Evolutionary conservation across 2,888 invertebrate species (phyloP), one percentile per base, ranked within the genome.

Genomic region (Spodoptera littoralis): DNA sequence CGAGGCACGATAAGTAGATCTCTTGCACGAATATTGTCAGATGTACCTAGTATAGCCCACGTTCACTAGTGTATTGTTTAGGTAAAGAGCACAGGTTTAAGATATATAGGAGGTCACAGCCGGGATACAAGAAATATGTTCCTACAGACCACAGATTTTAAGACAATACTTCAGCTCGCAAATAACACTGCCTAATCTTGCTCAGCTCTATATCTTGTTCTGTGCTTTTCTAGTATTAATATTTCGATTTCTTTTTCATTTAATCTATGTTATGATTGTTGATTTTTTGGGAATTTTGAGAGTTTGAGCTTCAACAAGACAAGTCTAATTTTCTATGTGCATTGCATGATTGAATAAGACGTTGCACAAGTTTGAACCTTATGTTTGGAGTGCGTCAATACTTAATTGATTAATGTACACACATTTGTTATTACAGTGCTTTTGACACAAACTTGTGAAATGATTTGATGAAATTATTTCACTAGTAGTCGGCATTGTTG

Each of bases 101-200:
- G 86, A 87, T 87, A 84, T 82, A 80, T 76, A 84, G 80, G 83
- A 84, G 78, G 82, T 81, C 80, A 80, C 79, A 80, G 72, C 71
- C 83, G 88, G 90, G 88, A 89, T 87, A 84, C 83, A 78, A 73
- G 76, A 70, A 80, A 76, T 78, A 82, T 86, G 79, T 86, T 88
- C 81, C 86, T 79, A 87, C 85, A 88, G 77, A 88, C 83, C 81
- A 85, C 85, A 84, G 70, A 84, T 79, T 77, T 77, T 81, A 84
- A 86, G 88, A 84, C 84, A 70, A 70, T 68, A 86, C 86, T 88
- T 87, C 88, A 88, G 89, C 91, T 91, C 90, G 94, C 94, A 87
- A 92, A 92, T 94, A 94, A 94, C 93, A 90, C 88, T 82, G 94
- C 94, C 94, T 94, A 94, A 94, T 94, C 88, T 90, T 84, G 92